Evolutionary conservation across 2,888 invertebrate genomes (phyloP).

Genomic region (Ennomos erosarius): DNA sequence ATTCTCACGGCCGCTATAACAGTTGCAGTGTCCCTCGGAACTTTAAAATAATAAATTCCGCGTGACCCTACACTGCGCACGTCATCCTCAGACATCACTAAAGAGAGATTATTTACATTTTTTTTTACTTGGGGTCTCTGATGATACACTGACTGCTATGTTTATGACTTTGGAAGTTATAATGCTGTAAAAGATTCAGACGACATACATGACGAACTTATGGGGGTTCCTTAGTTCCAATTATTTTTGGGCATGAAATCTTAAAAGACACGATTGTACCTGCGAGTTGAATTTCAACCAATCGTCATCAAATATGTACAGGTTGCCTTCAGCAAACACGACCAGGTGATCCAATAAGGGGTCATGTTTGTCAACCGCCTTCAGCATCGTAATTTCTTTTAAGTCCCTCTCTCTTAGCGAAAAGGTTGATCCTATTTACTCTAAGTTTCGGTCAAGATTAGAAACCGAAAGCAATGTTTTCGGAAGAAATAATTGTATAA

Average conservation of each 20-base stretch:
- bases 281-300: constrained; percentile 46
- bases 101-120: too few relatives aligned
- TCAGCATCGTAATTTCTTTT: constrained; percentile 39
- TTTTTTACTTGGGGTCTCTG: too few relatives aligned
- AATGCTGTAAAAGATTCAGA: too few relatives aligned
- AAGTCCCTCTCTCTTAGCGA: constrained; percentile 32
- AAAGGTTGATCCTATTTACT: constrained; percentile 38
- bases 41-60: too few relatives aligned
- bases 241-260: constrained; percentile 28
- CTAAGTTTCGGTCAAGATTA: constrained; percentile 38
- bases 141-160: too few relatives aligned
- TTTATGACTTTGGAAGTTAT: too few relatives aligned
- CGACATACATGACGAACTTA: too few relatives aligned
- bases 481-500: constrained; percentile 8
- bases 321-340: constrained; percentile 46
- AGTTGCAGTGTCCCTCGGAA: too few relatives aligned
- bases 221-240: too few relatives aligned
- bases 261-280: constrained; percentile 36
- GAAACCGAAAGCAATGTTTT: constrained; percentile 26
- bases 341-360: constrained; percentile 52
- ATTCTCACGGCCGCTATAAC: too few relatives aligned
- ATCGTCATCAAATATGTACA: constrained; percentile 54
- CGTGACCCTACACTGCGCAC: too few relatives aligned
- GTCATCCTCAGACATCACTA: too few relatives aligned
- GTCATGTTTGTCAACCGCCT: constrained; percentile 48